A percentile compares a stretch with the other conserved stretches of the same genome.
These are phyloP conservation scores for Poeciliopsis turrubarensis DNA, from an alignment of 2,113 vertebrate genomes.

Conservation along the genomic window DNA sequence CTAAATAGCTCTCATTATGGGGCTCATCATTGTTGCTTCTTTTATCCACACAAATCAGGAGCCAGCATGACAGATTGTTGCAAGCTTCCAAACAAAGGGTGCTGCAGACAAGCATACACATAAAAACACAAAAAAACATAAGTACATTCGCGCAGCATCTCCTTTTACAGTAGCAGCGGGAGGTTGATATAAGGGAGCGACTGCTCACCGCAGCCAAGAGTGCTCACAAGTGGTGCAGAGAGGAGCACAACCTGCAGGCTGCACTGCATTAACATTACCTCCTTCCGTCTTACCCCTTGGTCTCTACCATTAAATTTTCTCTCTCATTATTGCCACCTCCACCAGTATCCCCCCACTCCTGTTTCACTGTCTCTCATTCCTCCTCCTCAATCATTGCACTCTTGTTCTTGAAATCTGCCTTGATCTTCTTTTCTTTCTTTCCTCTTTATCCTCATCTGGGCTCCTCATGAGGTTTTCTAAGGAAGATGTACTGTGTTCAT, in stretches of 20 bases:
- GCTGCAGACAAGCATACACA: slow-evolving; percentile 32
- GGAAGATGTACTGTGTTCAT: slow-evolving; percentile 74
- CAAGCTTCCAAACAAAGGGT: slow-evolving; percentile 55
- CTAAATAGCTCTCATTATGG: slow-evolving; percentile 57
- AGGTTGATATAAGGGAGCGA: slow-evolving; percentile 62
- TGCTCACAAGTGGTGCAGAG: slow-evolving; percentile 62
- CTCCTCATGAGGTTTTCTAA: slow-evolving; percentile 65
- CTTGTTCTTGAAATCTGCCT: slow-evolving; percentile 46
- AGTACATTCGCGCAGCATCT: slow-evolving; percentile 28
- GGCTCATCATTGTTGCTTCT: slow-evolving; percentile 61
- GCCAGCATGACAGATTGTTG: slow-evolving; percentile 63
- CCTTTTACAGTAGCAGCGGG: slow-evolving; percentile 62
- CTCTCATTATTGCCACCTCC: slow-evolving; percentile 44
- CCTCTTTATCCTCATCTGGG: slow-evolving; percentile 55
- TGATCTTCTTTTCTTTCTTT: slow-evolving; percentile 46
- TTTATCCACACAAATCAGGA: slow-evolving; percentile 68
- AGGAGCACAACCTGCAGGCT: slow-evolving; percentile 57
- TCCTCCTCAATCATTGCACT: slow-evolving; percentile 33
- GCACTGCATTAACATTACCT: slow-evolving; percentile 59
- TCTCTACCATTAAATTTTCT: slow-evolving; percentile 55
- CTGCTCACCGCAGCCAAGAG: slow-evolving; percentile 54
- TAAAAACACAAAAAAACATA: slow-evolving; percentile 12
- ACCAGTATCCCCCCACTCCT: slow-evolving; percentile 9
- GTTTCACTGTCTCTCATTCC: slow-evolving; percentile 8
- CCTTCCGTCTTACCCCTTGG: slow-evolving; percentile 46